Evolutionary conservation across 2,113 vertebrate species (phyloP).

Genomic region (Scomber scombrus): DNA sequence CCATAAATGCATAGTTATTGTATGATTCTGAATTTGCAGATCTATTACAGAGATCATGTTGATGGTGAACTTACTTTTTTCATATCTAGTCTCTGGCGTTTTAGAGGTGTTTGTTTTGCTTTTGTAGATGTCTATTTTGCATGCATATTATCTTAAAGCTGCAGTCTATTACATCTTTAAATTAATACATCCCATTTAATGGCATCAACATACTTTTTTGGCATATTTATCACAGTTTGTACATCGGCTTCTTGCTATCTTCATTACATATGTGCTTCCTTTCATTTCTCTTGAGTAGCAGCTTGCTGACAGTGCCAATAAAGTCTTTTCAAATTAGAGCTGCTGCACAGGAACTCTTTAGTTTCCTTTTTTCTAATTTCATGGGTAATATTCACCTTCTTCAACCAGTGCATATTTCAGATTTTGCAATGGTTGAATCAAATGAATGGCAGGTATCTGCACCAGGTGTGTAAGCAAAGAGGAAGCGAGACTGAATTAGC

Average conservation of each 20-base stretch:
- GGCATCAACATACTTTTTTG: background rate
- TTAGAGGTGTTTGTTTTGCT: background rate
- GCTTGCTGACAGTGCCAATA: background rate
- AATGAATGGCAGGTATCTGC: background rate
- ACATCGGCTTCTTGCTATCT: too few species aligned
- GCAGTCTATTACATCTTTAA: background rate
- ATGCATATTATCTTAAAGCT: background rate
- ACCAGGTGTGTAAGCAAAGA: background rate
- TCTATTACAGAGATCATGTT: background rate
- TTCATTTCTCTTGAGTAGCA: background rate
- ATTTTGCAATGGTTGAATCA: background rate
- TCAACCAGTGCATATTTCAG: background rate
- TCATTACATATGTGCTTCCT: too few species aligned
- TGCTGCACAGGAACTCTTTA: background rate
- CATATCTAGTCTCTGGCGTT: background rate
- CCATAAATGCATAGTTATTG: background rate
- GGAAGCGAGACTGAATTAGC: background rate
- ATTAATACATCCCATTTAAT: background rate
- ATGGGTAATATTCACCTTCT: background rate
- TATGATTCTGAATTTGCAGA: rapidly evolving
- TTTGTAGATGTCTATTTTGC: background rate
- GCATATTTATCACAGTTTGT: too few species aligned
- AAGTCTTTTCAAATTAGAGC: background rate
- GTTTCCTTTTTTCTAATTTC: background rate
- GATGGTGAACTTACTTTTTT: background rate